A percentile compares a stretch with the other conserved stretches of the same genome.
Conservation (phyloP, 2,113 vertebrate genomes). For the Sebastes fasciatus region DNA sequence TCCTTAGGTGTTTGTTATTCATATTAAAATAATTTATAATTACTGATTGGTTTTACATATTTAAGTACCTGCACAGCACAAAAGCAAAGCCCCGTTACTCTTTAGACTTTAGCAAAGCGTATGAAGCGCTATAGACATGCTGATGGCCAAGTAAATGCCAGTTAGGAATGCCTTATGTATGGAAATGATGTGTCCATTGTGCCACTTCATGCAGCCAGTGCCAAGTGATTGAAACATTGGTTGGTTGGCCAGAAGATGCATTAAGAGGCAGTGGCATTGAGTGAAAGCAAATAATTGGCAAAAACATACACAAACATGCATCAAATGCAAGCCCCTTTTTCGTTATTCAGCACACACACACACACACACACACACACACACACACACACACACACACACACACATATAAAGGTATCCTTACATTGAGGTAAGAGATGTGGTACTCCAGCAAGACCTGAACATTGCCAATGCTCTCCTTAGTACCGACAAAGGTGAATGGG, state of each 20-base stretch:
- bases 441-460: constrained; percentile 97
- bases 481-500: constrained; percentile 98
- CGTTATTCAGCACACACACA: background rate
- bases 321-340: background rate
- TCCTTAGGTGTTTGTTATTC: background rate
- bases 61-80: background rate
- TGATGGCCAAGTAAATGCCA: background rate
- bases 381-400: constrained; percentile 1
- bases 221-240: constrained; percentile 1
- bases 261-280: background rate
- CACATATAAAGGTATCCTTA: constrained; percentile 76
- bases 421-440: constrained; percentile 97
- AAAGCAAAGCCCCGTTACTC: background rate
- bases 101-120: background rate
- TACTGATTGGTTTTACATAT: background rate
- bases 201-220: background rate
- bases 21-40: background rate
- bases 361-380: background rate
- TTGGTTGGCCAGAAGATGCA: background rate
- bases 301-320: constrained; percentile 1
- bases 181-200: background rate
- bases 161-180: background rate
- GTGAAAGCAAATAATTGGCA: background rate
- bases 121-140: background rate
- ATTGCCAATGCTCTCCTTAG: constrained; percentile 97